A percentile compares a stretch with the other conserved stretches of the same genome.
phyloP scores from a whole-genome alignment of 1,140 invertebrate species.

The Dolichoris vasculosae region DNA sequence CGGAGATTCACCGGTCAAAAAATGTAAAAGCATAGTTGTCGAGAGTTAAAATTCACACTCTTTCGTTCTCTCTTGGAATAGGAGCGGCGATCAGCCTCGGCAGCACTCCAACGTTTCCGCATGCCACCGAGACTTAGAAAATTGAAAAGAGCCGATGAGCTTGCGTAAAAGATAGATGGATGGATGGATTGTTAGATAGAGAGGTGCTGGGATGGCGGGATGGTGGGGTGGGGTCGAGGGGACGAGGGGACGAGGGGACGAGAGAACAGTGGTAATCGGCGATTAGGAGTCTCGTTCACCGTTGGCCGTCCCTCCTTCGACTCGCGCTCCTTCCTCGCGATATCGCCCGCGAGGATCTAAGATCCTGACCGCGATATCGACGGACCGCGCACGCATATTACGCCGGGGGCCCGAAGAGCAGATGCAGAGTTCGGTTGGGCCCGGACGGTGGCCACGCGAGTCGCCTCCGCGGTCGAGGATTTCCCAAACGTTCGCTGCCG shows the following conservation, averaged over 20 bases:
- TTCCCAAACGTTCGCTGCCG: too few relatives aligned
- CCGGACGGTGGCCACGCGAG: constrained; percentile 38
- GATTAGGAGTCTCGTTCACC: constrained; percentile 45
- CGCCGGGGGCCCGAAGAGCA: constrained; percentile 57
- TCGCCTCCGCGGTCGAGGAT: too few relatives aligned
- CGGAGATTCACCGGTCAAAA: background rate
- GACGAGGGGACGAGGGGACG: background rate
- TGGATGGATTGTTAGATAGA: constrained; percentile 24
- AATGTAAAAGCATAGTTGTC: too few relatives aligned
- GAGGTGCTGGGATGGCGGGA: constrained; percentile 9
- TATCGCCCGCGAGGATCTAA: constrained; percentile 71
- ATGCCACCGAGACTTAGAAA: background rate
- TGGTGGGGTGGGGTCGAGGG: background rate
- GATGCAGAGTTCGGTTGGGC: constrained; percentile 71
- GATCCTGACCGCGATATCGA: constrained; percentile 69
- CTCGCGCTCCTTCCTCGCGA: constrained; percentile 61
- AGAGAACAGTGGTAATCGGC: constrained; percentile 35
- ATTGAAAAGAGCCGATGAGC: background rate
- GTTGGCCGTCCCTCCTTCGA: background rate
- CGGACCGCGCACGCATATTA: constrained; percentile 60
- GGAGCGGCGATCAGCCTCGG: background rate
- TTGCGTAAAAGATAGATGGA: background rate
- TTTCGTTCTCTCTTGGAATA: too few relatives aligned
- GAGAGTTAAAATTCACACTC: too few relatives aligned
- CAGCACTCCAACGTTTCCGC: background rate